A percentile compares a stretch with the other conserved stretches of the same genome.
Evolutionary conservation across 35 echinoderm and acorn worm species (phyloP).

Genomic region (Eucidaris tribuloides): DNA sequence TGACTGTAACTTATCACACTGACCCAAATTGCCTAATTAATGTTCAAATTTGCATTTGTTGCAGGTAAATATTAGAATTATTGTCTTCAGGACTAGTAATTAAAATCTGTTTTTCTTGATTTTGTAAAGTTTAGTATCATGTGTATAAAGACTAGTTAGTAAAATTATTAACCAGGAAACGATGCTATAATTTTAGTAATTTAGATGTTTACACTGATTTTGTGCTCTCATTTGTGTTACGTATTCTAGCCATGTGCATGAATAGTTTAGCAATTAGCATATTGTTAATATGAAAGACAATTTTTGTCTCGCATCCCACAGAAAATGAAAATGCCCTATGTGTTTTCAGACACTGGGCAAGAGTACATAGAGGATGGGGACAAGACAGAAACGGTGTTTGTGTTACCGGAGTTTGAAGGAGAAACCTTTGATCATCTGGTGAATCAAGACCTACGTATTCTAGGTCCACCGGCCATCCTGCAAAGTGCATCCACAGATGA

Average conservation of each 20-base stretch:
- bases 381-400: conserved; percentile 70
- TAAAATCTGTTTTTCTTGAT: too few species aligned
- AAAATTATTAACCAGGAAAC: background rate
- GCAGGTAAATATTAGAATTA: too few species aligned
- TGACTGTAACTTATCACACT: too few species aligned
- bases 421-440: conserved; percentile 37
- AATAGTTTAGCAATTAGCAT: background rate
- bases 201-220: background rate
- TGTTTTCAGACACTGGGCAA: conserved; percentile 70
- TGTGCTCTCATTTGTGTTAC: background rate
- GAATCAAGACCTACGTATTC: conserved; percentile 38
- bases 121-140: background rate
- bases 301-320: conserved; percentile 9
- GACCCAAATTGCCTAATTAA: too few species aligned
- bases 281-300: background rate
- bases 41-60: too few species aligned
- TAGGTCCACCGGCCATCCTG: conserved; percentile 70
- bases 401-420: conserved; percentile 84
- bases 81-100: too few species aligned
- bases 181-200: background rate
- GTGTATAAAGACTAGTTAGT: background rate
- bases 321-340: conserved; percentile 76
- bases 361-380: conserved; percentile 54
- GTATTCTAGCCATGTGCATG: background rate
- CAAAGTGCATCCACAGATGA: conserved; percentile 65